phyloP scores from a whole-genome alignment of 2,113 vertebrate species.

The Eleginops maclovinus region DNA sequence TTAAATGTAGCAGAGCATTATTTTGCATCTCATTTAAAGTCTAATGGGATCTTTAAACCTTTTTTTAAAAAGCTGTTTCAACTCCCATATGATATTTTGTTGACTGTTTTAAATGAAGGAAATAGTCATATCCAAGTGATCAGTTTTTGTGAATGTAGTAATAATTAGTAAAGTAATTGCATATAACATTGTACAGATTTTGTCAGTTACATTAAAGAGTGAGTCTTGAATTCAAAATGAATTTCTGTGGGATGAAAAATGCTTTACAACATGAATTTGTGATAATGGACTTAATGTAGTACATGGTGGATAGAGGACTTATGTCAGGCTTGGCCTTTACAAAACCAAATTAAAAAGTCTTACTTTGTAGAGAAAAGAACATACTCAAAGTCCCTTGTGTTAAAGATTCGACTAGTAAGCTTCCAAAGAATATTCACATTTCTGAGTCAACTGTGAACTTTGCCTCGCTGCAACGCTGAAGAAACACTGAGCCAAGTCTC shows the following conservation, averaged over 20 bases:
- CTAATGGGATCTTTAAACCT: not conserved
- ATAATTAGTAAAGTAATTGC: too few species aligned
- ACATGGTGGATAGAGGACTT: too few species aligned
- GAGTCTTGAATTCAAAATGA: conserved; percentile 30
- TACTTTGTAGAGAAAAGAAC: conserved; percentile 16
- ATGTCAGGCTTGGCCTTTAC: not conserved
- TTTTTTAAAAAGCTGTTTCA: not conserved
- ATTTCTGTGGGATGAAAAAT: conserved; percentile 11
- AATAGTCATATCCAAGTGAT: too few species aligned
- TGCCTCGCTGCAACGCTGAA: not conserved
- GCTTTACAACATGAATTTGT: conserved; percentile 24
- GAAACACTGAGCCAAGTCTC: conserved; percentile 24
- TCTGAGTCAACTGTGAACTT: conserved; percentile 3
- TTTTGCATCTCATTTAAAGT: not conserved
- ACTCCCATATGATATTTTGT: not conserved
- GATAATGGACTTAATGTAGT: not conserved
- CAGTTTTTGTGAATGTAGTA: too few species aligned
- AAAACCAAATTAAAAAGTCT: not conserved
- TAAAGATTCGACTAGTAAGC: not conserved
- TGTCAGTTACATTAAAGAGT: not conserved
- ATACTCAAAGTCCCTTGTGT: not conserved
- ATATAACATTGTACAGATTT: conserved; percentile 1
- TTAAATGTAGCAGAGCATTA: not conserved
- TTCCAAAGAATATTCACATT: not conserved
- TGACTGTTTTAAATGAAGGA: not conserved